Conservation (phyloP, 2,888 invertebrate species). For the Erannis defoliaria region DNA sequence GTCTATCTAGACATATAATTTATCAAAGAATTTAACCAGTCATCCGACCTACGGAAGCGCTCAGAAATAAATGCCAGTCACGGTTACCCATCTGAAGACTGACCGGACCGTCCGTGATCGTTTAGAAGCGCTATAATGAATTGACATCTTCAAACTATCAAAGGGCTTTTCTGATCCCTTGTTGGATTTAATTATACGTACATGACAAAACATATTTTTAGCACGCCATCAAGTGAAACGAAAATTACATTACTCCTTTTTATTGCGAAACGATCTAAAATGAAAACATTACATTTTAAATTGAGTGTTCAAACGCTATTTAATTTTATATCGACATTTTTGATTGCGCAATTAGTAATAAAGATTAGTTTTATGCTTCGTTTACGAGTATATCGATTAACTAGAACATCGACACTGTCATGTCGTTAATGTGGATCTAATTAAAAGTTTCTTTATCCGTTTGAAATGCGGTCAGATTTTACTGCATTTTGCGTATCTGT, state of each 20-base stretch:
- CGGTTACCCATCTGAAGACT: no score
- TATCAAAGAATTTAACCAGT: no score
- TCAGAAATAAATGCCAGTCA: no score
- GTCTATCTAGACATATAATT: no score
- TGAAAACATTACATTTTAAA: slow-evolving; percentile 43
- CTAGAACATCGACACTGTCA: slow-evolving; percentile 4
- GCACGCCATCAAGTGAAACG: no score
- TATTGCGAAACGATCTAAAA: not conserved
- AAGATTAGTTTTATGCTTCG: slow-evolving; percentile 15
- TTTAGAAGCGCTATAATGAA: no score
- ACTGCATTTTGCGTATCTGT: not conserved
- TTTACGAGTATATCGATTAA: slow-evolving; percentile 21
- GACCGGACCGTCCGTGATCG: no score
- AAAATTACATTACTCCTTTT: not conserved
- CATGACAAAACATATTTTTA: no score
- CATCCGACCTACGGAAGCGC: no score
- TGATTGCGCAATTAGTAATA: slow-evolving; percentile 18
- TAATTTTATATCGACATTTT: slow-evolving; percentile 41
- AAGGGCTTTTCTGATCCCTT: no score
- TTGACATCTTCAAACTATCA: no score
- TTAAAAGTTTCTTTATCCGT: not conserved
- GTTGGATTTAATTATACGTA: no score
- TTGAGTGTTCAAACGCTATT: slow-evolving; percentile 39
- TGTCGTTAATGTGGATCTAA: slow-evolving; percentile 4
- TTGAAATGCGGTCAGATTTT: slow-evolving; percentile 8